phyloP scores from a whole-genome alignment of 2,113 vertebrate genomes.

The Stictonetta naevosa region DNA sequence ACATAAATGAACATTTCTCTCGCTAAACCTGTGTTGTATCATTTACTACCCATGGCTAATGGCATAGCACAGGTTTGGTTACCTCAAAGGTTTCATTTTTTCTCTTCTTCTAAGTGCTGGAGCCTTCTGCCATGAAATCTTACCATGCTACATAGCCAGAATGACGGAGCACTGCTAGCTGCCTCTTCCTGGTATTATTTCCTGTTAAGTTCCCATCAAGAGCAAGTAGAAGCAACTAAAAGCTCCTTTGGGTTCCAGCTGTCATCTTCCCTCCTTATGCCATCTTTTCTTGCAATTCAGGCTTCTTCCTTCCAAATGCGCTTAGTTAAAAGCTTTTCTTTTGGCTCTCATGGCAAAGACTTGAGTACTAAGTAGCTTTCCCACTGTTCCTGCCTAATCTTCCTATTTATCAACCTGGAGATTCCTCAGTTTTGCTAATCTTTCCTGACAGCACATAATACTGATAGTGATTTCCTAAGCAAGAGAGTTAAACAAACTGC shows the following conservation, averaged over 20 bases:
- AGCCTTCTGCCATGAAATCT: not conserved
- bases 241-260: slow-evolving; percentile 55
- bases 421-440: slow-evolving; percentile 48
- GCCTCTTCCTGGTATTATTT: not conserved
- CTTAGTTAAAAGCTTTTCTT: slow-evolving; percentile 50
- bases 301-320: slow-evolving; percentile 24
- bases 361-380: slow-evolving; percentile 40
- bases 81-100: not conserved
- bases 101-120: not conserved
- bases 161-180: not conserved
- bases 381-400: slow-evolving; percentile 54
- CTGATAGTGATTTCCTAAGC: slow-evolving; percentile 49
- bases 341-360: slow-evolving; percentile 26
- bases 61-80: not conserved
- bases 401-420: slow-evolving; percentile 62
- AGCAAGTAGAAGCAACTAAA: slow-evolving; percentile 7
- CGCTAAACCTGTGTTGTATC: not conserved
- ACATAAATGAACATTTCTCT: rapidly evolving
- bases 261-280: slow-evolving; percentile 29
- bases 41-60: not conserved
- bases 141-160: not conserved
- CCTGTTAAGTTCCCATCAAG: not conserved
- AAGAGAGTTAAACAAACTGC: slow-evolving; percentile 50
- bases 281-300: slow-evolving; percentile 43
- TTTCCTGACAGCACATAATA: slow-evolving; percentile 43